These are phyloP conservation scores for Streblospio benedicti DNA, from an alignment of 1,140 invertebrate genomes.

Conservation along the genomic window DNA sequence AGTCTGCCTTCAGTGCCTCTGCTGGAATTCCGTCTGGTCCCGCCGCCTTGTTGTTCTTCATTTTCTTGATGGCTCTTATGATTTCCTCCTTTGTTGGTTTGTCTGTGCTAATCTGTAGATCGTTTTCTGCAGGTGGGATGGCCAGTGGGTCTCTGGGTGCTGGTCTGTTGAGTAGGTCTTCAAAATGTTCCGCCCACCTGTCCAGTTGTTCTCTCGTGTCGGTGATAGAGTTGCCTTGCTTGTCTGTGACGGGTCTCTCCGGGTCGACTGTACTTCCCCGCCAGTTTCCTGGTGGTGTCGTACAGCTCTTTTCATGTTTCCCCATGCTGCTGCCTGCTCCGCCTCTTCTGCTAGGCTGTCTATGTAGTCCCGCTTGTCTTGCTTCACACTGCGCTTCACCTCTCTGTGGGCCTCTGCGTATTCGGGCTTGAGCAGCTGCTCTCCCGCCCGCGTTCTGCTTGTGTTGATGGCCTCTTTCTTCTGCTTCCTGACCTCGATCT, in stretches of 20 bases:
- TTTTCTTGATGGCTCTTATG: background rate
- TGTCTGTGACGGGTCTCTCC: conserved; percentile 10
- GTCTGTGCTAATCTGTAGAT: background rate
- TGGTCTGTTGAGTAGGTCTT: conserved; percentile 8
- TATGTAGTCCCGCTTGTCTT: conserved; percentile 1
- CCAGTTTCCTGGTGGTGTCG: background rate
- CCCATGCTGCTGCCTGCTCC: background rate
- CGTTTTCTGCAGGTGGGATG: conserved; percentile 1
- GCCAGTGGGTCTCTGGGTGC: background rate
- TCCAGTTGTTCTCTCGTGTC: conserved; percentile 3
- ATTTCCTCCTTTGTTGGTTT: conserved; percentile 9
- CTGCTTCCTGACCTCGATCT: background rate
- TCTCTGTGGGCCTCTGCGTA: conserved; percentile 4
- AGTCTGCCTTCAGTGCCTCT: conserved; percentile 11
- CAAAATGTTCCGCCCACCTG: conserved; percentile 5
- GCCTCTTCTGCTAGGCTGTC: conserved; percentile 7
- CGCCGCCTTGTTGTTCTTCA: conserved; percentile 11
- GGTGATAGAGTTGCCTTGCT: background rate
- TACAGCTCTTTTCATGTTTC: conserved; percentile 8
- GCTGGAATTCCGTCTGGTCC: background rate
- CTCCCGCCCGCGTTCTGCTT: background rate
- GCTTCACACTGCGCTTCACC: background rate
- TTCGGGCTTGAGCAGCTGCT: background rate
- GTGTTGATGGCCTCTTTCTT: background rate
- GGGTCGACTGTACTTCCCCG: background rate